Base-by-base conservation (phyloP, 2,888 invertebrate species). In the Drosophila gaucha region DNA sequence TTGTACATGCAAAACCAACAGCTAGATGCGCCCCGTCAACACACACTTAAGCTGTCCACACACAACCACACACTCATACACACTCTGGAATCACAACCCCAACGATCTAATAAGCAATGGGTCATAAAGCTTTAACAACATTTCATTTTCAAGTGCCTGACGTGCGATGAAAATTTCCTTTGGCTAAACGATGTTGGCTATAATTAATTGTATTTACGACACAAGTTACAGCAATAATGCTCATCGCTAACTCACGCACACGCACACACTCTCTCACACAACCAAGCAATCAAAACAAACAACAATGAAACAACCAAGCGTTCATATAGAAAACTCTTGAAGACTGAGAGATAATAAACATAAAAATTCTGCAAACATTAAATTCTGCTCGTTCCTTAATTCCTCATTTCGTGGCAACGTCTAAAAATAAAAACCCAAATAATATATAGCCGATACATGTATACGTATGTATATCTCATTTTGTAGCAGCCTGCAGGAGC, bases 161-260 rank as follows among this genome's bases (percentile, higher is more conserved):
- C 30, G 16, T 28, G 36, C 22, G 36, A 55, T 72, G 56, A 22
- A 31, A 38, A 55, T 41, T 57, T 69, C 47, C 24, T 31, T 43
- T 43, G 54, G 30, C 35, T 49, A 55, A 51, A 46, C 30, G 26
- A 46, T 20, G 43, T 52, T 36, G 24, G 59, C 47, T 65, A 69
- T 66, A 77, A 80, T 80, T 80, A 86, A 80, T 84, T 72, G 52
- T 49, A 55, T 68, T 86, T 60, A 86, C 59, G 85, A 63, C 54
- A 58, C 68, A 52, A 63, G 66, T 71, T 65, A 66, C 69, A 72
- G 58, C 62, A 41, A 77, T 66, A 84, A 80, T 66, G 67, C 33
- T 49, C 33, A 67, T 70, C 68, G 62, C 71, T 47, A 66, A 67
- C 14, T 33, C 36, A 30, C 24, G 22, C 60, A 31, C 14, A 50